A percentile compares a stretch with the other conserved stretches of the same genome.
phyloP scores from a whole-genome alignment of 1,140 invertebrate genomes.

The Macrobrachium rosenbergii region DNA sequence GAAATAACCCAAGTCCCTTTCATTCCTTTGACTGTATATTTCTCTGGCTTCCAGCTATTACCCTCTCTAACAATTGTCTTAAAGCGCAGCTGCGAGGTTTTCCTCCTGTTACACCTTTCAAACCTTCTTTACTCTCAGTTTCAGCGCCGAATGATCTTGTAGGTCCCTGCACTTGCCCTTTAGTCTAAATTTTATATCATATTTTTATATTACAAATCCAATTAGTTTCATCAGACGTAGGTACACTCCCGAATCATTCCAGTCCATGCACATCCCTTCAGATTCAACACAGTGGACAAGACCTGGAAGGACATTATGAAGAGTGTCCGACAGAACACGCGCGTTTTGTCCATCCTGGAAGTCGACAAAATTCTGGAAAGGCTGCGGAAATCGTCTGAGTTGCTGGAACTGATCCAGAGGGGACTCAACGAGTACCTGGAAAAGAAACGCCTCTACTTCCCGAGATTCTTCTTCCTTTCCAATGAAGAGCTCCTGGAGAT shows the following conservation, averaged over 20 bases:
- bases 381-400: constrained; percentile 87
- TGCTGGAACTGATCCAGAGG: constrained; percentile 90
- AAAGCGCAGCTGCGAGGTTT: too few relatives aligned
- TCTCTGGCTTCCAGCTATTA: too few relatives aligned
- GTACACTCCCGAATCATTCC: background rate
- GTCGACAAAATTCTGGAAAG: constrained; percentile 95
- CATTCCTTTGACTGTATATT: too few relatives aligned
- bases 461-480: constrained; percentile 96
- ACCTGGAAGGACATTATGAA: constrained; percentile 97
- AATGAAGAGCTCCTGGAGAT: constrained; percentile 97
- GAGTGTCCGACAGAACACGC: constrained; percentile 81
- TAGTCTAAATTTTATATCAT: too few relatives aligned
- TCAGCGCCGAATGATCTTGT: too few relatives aligned
- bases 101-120: too few relatives aligned
- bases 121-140: too few relatives aligned
- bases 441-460: constrained; percentile 94
- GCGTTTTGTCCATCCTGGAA: constrained; percentile 86
- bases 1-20: background rate
- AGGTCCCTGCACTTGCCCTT: too few relatives aligned
- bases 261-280: constrained; percentile 32
- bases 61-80: too few relatives aligned
- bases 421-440: constrained; percentile 95
- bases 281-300: constrained; percentile 68
- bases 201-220: too few relatives aligned
- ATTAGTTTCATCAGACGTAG: background rate